Evolutionary conservation across 2,797 vertebrate genomes (phyloP).

Genomic region (Pseudochromis fuscus): DNA sequence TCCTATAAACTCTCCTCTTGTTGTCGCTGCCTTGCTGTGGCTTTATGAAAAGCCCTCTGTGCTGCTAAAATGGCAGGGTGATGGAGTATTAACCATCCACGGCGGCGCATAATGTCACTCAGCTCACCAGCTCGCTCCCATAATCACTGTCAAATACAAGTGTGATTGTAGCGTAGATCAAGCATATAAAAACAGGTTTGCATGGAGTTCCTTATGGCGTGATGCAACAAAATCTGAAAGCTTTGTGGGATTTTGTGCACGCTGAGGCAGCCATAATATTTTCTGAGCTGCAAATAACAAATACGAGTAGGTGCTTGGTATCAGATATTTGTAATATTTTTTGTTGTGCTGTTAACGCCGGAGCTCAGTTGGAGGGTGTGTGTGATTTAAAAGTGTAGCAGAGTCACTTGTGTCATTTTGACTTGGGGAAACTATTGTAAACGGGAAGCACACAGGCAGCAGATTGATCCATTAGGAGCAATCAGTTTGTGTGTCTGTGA

Average conservation of each 20-base stretch:
- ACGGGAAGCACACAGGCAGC: slow-evolving; percentile 34
- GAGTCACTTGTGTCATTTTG: slow-evolving; percentile 40
- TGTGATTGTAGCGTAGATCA: slow-evolving; percentile 55
- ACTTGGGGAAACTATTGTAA: slow-evolving; percentile 34
- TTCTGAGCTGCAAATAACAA: slow-evolving; percentile 5
- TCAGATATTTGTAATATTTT: no score
- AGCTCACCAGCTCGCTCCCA: slow-evolving; percentile 27
- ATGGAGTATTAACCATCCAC: slow-evolving; percentile 58
- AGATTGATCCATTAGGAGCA: slow-evolving; percentile 13
- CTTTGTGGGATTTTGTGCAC: slow-evolving; percentile 12
- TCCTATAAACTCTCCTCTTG: slow-evolving; percentile 49
- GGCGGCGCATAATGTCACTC: slow-evolving; percentile 50
- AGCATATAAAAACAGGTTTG: slow-evolving; percentile 33
- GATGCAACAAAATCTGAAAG: slow-evolving; percentile 23
- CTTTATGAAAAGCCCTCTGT: slow-evolving; percentile 57
- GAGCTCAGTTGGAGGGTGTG: slow-evolving; percentile 10
- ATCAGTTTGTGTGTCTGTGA: neutral
- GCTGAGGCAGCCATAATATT: neutral
- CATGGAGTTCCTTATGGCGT: slow-evolving; percentile 12
- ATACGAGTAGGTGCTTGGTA: neutral
- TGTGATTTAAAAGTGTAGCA: slow-evolving; percentile 4
- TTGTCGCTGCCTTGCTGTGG: slow-evolving; percentile 34
- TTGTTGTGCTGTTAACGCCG: slow-evolving; percentile 10
- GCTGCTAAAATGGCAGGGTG: slow-evolving; percentile 43
- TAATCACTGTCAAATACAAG: slow-evolving; percentile 60